These are phyloP conservation scores for Galendromus occidentalis DNA, from an alignment of 1,140 invertebrate species.

Conservation along the genomic window DNA sequence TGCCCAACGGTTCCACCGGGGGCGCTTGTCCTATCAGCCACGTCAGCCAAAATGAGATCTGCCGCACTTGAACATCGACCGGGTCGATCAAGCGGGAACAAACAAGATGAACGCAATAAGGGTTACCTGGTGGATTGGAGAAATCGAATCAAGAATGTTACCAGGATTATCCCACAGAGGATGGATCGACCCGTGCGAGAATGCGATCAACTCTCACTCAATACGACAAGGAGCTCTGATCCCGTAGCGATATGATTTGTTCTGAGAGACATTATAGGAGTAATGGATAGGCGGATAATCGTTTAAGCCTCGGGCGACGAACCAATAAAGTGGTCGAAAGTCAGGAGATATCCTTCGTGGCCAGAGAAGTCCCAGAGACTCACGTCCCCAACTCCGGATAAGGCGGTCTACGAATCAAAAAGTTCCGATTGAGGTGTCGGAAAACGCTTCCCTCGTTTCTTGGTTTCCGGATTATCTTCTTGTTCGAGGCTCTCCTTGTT, in stretches of 20 bases:
- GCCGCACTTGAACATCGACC: conserved; percentile 45
- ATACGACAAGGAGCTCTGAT: no score
- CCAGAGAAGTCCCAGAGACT: conserved; percentile 65
- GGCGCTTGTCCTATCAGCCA: conserved; percentile 51
- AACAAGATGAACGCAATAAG: conserved; percentile 45
- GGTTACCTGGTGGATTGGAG: conserved; percentile 26
- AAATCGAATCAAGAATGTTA: neutral
- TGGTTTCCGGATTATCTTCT: neutral
- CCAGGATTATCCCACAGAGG: neutral
- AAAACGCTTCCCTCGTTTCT: neutral
- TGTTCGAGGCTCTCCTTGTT: neutral
- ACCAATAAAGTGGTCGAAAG: conserved; percentile 58
- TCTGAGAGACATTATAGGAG: no score
- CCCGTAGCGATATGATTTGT: no score
- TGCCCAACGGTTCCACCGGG: conserved; percentile 42
- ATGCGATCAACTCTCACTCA: neutral
- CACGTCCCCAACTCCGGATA: conserved; percentile 41
- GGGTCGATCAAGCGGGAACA: conserved; percentile 52
- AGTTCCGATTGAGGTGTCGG: neutral
- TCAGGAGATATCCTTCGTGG: conserved; percentile 50
- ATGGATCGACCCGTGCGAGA: neutral
- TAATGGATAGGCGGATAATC: no score
- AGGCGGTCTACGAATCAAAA: conserved; percentile 2
- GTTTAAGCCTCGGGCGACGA: no score
- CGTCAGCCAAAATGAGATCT: conserved; percentile 56